These are phyloP conservation scores for Amblyornis subalaris DNA, from an alignment of 2,113 vertebrate species.

Conservation along the genomic window DNA sequence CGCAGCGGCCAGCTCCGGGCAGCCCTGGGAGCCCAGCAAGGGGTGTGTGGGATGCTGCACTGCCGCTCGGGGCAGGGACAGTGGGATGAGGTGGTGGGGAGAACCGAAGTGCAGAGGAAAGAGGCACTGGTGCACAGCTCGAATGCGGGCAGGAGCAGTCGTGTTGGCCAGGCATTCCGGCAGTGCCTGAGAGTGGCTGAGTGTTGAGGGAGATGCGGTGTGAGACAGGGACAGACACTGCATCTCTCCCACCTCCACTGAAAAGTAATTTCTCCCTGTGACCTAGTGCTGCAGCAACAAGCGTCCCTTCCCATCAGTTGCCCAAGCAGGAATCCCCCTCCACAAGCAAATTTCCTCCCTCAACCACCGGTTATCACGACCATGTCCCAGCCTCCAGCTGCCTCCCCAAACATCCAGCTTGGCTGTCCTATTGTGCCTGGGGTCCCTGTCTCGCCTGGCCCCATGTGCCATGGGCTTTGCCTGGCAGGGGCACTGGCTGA, in stretches of 20 bases:
- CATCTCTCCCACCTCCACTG: neutral
- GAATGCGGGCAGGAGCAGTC: neutral
- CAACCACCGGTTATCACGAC: neutral
- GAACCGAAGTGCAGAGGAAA: neutral
- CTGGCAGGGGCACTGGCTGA: neutral
- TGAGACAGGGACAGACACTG: neutral
- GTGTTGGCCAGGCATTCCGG: accelerated
- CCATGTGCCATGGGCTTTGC: neutral
- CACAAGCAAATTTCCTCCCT: neutral
- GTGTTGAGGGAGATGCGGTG: neutral
- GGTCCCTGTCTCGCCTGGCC: neutral
- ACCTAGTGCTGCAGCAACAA: neutral
- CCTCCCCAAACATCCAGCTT: neutral
- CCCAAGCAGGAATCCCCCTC: neutral
- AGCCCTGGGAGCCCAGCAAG: neutral
- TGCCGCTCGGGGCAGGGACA: neutral
- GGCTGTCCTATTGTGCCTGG: accelerated
- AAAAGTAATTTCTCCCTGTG: neutral
- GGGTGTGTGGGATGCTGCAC: neutral
- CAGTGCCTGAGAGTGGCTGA: accelerated
- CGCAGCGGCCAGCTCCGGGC: neutral
- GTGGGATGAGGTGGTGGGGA: accelerated
- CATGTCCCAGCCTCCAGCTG: neutral
- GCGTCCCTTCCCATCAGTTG: neutral
- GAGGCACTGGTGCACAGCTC: neutral